Evolutionary conservation across 1,140 invertebrate species (phyloP).

Genomic region (Cyclina sinensis): DNA sequence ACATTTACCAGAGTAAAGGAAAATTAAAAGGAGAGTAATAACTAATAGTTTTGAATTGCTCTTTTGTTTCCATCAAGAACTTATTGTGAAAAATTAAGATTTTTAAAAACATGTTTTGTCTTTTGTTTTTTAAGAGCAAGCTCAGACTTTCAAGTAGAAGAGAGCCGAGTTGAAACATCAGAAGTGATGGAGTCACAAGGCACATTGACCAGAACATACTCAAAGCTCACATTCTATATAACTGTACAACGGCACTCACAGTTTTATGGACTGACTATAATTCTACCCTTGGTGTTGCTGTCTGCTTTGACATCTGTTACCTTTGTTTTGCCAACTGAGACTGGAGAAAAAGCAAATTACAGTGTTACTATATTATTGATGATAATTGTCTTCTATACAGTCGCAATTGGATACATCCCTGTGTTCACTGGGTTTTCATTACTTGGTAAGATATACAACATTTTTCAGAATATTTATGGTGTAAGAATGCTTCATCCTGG

Average conservation of each 20-base stretch:
- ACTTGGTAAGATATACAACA: not conserved
- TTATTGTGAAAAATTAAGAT: not conserved
- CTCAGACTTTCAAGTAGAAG: not conserved
- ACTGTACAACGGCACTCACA: not conserved
- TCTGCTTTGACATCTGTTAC: constrained; percentile 11
- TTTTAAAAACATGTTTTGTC: not conserved
- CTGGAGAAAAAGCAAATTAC: constrained; percentile 42
- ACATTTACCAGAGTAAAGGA: too few species aligned
- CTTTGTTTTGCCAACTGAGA: constrained; percentile 40
- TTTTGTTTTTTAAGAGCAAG: constrained; percentile 24
- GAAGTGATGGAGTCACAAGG: not conserved
- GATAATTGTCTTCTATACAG: constrained; percentile 11
- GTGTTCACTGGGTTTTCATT: not conserved
- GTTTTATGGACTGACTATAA: constrained; percentile 26
- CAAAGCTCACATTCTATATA: constrained; percentile 29
- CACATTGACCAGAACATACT: not conserved
- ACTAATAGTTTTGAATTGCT: too few species aligned
- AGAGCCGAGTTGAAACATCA: not conserved
- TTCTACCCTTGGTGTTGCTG: constrained; percentile 37
- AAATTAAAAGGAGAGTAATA: too few species aligned
- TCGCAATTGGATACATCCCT: constrained; percentile 1
- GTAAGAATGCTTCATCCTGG: too few species aligned
- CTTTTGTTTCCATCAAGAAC: too few species aligned
- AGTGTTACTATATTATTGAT: constrained; percentile 18
- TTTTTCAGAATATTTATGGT: too few species aligned